phyloP scores from a whole-genome alignment of 2,888 invertebrate species.

The Lumbricus terrestris region DNA sequence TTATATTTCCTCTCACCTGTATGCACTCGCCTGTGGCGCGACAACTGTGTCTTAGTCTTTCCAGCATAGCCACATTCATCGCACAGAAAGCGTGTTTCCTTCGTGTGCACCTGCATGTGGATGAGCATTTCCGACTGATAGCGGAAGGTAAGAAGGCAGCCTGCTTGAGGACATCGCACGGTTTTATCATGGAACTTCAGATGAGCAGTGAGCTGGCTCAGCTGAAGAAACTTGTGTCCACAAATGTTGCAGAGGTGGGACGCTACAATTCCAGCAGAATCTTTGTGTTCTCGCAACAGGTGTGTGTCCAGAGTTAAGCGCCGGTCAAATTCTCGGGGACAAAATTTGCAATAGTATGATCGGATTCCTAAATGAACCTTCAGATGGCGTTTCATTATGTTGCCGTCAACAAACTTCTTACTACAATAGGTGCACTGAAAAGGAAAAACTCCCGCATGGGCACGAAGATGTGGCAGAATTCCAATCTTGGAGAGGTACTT shows the following conservation, averaged over 20 bases:
- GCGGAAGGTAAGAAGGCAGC: slow-evolving; percentile 77
- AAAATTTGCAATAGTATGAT: slow-evolving; percentile 30
- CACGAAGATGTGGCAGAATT: slow-evolving; percentile 19
- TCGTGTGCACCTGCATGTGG: slow-evolving; percentile 82
- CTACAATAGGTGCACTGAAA: slow-evolving; percentile 49
- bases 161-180: slow-evolving; percentile 71
- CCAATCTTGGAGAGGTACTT: slow-evolving; percentile 21
- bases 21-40: slow-evolving; percentile 54
- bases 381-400: slow-evolving; percentile 47
- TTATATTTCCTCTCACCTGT: slow-evolving; percentile 54
- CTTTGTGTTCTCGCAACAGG: slow-evolving; percentile 28
- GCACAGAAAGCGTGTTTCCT: slow-evolving; percentile 77
- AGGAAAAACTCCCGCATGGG: slow-evolving; percentile 42
- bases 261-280: slow-evolving; percentile 61
- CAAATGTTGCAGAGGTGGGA: slow-evolving; percentile 79
- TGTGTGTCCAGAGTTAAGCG: slow-evolving; percentile 28
- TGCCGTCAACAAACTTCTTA: slow-evolving; percentile 44
- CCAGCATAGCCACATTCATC: slow-evolving; percentile 77
- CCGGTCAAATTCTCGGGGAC: slow-evolving; percentile 29
- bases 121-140: slow-evolving; percentile 65
- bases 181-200: slow-evolving; percentile 70
- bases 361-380: slow-evolving; percentile 30
- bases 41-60: slow-evolving; percentile 50
- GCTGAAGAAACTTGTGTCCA: slow-evolving; percentile 74
- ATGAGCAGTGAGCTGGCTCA: slow-evolving; percentile 47